Conservation (phyloP, 2,113 vertebrate species). For the Odocoileus hemionus region DNA sequence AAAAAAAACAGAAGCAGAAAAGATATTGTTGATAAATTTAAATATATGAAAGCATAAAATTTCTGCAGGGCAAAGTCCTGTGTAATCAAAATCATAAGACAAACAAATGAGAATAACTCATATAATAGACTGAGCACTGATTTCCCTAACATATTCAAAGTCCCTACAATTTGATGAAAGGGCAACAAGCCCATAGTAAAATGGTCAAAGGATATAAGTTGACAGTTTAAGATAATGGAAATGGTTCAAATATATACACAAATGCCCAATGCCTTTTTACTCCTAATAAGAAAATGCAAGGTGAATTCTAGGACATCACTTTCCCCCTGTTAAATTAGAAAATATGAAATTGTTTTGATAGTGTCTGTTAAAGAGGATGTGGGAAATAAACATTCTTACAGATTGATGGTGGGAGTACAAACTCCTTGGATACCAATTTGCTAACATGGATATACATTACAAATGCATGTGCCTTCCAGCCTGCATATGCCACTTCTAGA, state of each 20-base stretch:
- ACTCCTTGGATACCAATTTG: not conserved
- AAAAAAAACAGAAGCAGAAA: not conserved
- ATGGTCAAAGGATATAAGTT: not conserved
- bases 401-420: not conserved
- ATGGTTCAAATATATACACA: not conserved
- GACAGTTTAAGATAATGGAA: not conserved
- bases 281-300: not conserved
- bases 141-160: not conserved
- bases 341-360: not conserved
- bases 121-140: not conserved
- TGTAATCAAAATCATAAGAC: not conserved
- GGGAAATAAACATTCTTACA: not conserved
- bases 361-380: not conserved
- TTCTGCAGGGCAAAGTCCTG: not conserved
- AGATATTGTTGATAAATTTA: not conserved
- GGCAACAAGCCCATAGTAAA: not conserved
- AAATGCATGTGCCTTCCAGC: not conserved
- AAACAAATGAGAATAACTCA: not conserved
- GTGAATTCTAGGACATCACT: not conserved
- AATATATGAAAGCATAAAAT: not conserved
- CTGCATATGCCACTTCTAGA: not conserved
- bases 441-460: not conserved
- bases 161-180: not conserved
- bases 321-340: not conserved
- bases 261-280: not conserved